Conservation (phyloP, 2,888 invertebrate genomes). For the Hedychridium roseum region DNA sequence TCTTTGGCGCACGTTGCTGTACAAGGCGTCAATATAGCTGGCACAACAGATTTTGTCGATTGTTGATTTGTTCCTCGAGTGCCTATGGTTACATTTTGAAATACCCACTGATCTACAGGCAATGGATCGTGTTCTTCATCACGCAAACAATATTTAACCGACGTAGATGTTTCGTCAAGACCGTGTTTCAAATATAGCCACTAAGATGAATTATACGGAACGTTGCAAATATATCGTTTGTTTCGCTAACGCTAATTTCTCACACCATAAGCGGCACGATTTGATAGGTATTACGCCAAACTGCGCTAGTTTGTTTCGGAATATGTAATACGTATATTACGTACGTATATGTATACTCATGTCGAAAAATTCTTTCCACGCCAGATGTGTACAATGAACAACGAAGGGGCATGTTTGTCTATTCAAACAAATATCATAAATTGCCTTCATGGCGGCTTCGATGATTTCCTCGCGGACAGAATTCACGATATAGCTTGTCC, state of each 20-base stretch:
- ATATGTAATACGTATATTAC: neutral
- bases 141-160: too few species aligned
- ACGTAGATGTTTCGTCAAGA: too few species aligned
- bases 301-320: neutral
- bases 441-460: slow-evolving; percentile 8
- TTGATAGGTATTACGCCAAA: neutral
- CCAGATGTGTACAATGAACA: slow-evolving; percentile 20
- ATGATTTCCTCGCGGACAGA: slow-evolving; percentile 35
- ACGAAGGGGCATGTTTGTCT: slow-evolving; percentile 23
- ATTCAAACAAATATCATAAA: slow-evolving; percentile 12
- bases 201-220: slow-evolving; percentile 13
- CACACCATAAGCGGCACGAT: neutral
- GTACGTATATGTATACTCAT: slow-evolving; percentile 11
- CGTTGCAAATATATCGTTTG: neutral
- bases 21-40: too few species aligned
- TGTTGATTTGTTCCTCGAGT: too few species aligned
- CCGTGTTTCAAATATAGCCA: too few species aligned
- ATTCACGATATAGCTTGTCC: slow-evolving; percentile 15
- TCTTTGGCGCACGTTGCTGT: too few species aligned
- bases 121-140: too few species aligned
- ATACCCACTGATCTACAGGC: too few species aligned
- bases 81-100: too few species aligned
- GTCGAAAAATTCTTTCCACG: slow-evolving; percentile 27
- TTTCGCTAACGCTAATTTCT: neutral
- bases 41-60: too few species aligned